Percentiles rank a stretch among this genome's conserved stretches.
Evolutionary conservation across 2,888 invertebrate genomes (phyloP).

Genomic region (Schizotus pectinicornis): DNA sequence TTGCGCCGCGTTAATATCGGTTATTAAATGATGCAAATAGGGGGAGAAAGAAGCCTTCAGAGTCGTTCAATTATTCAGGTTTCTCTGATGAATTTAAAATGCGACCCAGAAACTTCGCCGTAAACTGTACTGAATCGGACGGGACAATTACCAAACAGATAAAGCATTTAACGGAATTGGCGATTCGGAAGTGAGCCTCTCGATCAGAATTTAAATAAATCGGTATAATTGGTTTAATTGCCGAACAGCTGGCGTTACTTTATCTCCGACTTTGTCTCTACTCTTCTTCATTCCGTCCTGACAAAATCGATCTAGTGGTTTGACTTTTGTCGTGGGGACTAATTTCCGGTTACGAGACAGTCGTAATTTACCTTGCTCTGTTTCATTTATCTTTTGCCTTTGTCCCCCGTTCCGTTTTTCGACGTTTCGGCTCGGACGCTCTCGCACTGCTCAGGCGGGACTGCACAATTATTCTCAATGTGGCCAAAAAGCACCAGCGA

Average conservation of each 20-base stretch:
- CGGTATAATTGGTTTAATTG: conserved; percentile 41
- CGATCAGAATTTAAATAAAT: conserved; percentile 43
- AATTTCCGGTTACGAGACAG: conserved; percentile 53
- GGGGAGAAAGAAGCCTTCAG: too few species aligned
- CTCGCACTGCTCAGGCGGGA: background rate
- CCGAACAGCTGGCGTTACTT: conserved; percentile 33
- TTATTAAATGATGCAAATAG: too few species aligned
- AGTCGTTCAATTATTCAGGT: too few species aligned
- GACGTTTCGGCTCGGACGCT: conserved; percentile 17
- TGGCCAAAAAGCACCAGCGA: too few species aligned
- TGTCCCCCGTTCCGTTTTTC: conserved; percentile 28
- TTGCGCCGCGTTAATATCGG: too few species aligned
- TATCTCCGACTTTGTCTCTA: conserved; percentile 18
- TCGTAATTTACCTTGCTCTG: conserved; percentile 51
- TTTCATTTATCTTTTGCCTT: conserved; percentile 52
- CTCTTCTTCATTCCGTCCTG: conserved; percentile 30
- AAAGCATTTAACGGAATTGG: conserved; percentile 37
- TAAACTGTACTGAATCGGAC: conserved; percentile 20
- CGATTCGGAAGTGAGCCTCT: conserved; percentile 35
- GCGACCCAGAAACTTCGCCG: conserved; percentile 3
- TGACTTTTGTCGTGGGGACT: conserved; percentile 52
- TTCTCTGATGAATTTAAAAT: conserved; percentile 3
- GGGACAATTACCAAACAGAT: conserved; percentile 33
- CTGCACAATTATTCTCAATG: too few species aligned
- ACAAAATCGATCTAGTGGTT: conserved; percentile 44